These are phyloP conservation scores for Polyergus mexicanus DNA, from an alignment of 1,140 invertebrate genomes.

Conservation along the genomic window DNA sequence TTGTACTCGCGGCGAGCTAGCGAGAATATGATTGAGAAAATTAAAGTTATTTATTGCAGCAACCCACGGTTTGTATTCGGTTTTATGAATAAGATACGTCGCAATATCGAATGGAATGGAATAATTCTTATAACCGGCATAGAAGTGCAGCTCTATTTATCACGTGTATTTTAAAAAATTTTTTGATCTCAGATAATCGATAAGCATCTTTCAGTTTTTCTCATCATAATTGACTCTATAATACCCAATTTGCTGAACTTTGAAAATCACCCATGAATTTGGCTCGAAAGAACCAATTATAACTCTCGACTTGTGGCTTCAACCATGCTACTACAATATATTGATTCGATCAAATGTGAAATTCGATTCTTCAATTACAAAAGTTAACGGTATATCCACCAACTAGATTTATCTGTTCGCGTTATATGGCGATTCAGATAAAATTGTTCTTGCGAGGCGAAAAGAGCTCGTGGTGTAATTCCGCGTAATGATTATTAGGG, in stretches of 20 bases:
- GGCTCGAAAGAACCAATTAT: slow-evolving; percentile 1
- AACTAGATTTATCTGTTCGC: slow-evolving; percentile 53
- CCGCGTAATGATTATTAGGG: slow-evolving; percentile 52
- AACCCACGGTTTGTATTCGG: slow-evolving; percentile 88
- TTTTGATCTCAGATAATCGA: slow-evolving; percentile 76
- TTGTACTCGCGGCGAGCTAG: slow-evolving; percentile 37
- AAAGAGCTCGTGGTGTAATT: slow-evolving; percentile 13
- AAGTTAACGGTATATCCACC: slow-evolving; percentile 85
- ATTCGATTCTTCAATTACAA: slow-evolving; percentile 66
- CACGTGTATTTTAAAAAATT: slow-evolving; percentile 81
- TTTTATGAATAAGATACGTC: slow-evolving; percentile 86
- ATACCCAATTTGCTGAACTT: slow-evolving; percentile 84
- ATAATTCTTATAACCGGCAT: slow-evolving; percentile 84
- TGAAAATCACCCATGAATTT: slow-evolving; percentile 86
- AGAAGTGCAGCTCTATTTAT: slow-evolving; percentile 88
- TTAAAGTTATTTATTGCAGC: slow-evolving; percentile 81
- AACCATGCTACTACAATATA: slow-evolving; percentile 85
- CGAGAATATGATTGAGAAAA: slow-evolving; percentile 80
- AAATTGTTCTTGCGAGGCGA: slow-evolving; percentile 65
- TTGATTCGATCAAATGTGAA: slow-evolving; percentile 76
- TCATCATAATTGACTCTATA: slow-evolving; percentile 88
- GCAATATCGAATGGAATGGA: slow-evolving; percentile 85
- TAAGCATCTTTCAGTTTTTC: slow-evolving; percentile 85
- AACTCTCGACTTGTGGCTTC: slow-evolving; percentile 60
- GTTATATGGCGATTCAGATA: slow-evolving; percentile 27